Conservation (phyloP, 2,888 invertebrate species). For the Phragmatobia fuliginosa region DNA sequence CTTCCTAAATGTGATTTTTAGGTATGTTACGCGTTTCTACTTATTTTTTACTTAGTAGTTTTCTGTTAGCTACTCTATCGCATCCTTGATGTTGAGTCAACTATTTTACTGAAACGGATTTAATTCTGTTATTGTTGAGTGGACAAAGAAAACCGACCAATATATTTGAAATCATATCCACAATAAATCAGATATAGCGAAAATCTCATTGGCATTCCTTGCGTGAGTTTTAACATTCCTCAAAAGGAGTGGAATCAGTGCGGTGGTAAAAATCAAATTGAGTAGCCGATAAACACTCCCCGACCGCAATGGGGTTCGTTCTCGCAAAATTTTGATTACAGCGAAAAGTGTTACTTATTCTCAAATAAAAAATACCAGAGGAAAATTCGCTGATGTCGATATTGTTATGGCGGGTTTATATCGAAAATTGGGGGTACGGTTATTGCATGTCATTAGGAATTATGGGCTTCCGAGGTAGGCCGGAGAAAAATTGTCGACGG, state of each 20-base stretch:
- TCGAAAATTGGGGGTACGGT: constrained; percentile 86
- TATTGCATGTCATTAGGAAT: constrained; percentile 87
- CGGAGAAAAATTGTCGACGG: constrained; percentile 74
- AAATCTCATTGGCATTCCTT: constrained; percentile 64
- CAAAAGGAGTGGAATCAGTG: constrained; percentile 75
- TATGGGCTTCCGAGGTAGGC: constrained; percentile 83
- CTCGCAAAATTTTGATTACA: constrained; percentile 84
- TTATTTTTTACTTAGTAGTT: neutral
- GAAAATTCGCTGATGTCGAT: constrained; percentile 86
- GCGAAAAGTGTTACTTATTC: constrained; percentile 85
- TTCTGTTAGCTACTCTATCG: neutral
- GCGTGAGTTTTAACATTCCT: constrained; percentile 69
- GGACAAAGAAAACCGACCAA: constrained; percentile 12
- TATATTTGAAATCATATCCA: constrained; percentile 49
- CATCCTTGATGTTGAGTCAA: neutral
- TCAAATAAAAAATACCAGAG: constrained; percentile 76
- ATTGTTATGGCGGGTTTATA: constrained; percentile 87
- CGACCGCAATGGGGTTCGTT: constrained; percentile 54
- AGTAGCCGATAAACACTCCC: constrained; percentile 83
- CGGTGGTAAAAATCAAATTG: constrained; percentile 85
- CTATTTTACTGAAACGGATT: neutral
- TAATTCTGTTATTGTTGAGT: neutral
- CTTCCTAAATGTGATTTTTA: neutral
- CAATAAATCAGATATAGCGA: constrained; percentile 53
- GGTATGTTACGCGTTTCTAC: neutral